Percentiles rank a stretch among this genome's conserved stretches.
Evolutionary conservation across 2,113 vertebrate species (phyloP).

Genomic region (Sturnus vulgaris): DNA sequence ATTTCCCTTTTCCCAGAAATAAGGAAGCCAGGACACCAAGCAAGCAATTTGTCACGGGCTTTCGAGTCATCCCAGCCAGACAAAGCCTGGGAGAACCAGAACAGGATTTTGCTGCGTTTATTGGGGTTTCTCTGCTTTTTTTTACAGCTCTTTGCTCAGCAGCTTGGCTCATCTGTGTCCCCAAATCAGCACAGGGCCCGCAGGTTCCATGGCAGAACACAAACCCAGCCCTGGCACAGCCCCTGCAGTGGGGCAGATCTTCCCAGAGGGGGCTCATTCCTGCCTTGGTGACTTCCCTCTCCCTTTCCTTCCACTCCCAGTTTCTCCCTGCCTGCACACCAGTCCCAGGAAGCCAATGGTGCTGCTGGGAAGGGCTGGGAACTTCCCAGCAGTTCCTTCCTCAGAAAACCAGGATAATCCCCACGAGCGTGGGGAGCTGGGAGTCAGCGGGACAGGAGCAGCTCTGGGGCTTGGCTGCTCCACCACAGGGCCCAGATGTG

Average conservation of each 20-base stretch:
- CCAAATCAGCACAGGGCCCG: accelerated
- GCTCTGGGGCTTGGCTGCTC: neutral
- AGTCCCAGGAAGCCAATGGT: neutral
- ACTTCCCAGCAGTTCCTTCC: neutral
- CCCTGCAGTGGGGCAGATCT: accelerated
- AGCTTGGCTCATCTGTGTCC: neutral
- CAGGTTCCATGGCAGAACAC: neutral
- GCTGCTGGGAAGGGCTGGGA: neutral
- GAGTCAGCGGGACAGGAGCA: neutral
- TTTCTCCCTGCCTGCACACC: neutral
- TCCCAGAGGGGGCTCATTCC: neutral
- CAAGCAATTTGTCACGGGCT: neutral
- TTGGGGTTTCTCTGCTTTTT: neutral
- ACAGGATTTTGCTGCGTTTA: neutral
- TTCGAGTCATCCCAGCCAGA: neutral
- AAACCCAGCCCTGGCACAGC: neutral
- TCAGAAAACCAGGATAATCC: neutral
- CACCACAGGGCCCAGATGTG: neutral
- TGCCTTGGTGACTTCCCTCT: neutral
- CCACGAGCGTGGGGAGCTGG: neutral
- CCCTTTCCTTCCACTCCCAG: neutral
- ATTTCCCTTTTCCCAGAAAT: neutral
- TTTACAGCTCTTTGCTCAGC: neutral
- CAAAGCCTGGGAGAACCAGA: neutral
- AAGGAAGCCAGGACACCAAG: neutral